Percentiles rank a stretch among this genome's conserved stretches.
These are phyloP conservation scores for Oxytorus armatus DNA, from an alignment of 2,888 invertebrate genomes.

Conservation along the genomic window DNA sequence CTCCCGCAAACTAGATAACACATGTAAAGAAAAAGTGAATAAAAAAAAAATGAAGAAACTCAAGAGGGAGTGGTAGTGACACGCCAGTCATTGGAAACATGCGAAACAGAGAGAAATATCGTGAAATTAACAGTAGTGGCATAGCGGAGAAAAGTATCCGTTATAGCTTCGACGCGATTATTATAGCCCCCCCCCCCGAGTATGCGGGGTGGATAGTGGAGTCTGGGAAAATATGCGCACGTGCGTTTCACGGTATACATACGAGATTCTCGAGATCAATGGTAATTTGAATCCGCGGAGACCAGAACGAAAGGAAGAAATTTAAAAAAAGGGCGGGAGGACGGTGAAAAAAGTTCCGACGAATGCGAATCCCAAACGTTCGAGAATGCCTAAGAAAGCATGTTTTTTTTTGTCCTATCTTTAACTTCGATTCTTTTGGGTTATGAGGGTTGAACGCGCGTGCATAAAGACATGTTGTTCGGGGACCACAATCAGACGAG, in stretches of 20 bases:
- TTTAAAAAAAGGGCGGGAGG: slow-evolving; percentile 15
- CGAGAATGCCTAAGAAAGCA: slow-evolving; percentile 26
- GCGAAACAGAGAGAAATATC: slow-evolving; percentile 55
- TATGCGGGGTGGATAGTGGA: slow-evolving; percentile 5
- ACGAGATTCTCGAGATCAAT: slow-evolving; percentile 42
- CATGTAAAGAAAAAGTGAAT: slow-evolving; percentile 40
- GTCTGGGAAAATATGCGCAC: slow-evolving; percentile 62
- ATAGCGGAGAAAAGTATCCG: slow-evolving; percentile 58
- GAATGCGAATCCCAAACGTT: slow-evolving; percentile 39
- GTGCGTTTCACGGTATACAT: slow-evolving; percentile 33
- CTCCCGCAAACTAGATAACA: slow-evolving; percentile 54
- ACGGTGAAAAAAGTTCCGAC: slow-evolving; percentile 12
- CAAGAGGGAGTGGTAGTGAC: slow-evolving; percentile 65
- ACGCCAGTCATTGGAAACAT: slow-evolving; percentile 53
- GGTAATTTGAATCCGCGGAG: slow-evolving; percentile 61
- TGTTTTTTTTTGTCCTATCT: background rate
- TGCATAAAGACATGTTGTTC: slow-evolving; percentile 17
- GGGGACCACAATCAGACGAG: slow-evolving; percentile 46
- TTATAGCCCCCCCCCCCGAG: slow-evolving; percentile 21
- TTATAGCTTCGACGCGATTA: slow-evolving; percentile 38
- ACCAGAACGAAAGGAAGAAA: slow-evolving; percentile 22
- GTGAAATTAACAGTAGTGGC: slow-evolving; percentile 57
- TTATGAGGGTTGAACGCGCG: slow-evolving; percentile 25
- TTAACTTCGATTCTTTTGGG: background rate
- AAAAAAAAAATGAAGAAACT: slow-evolving; percentile 47